Conservation (phyloP, 2,888 invertebrate genomes). For the Lysandra coridon region DNA sequence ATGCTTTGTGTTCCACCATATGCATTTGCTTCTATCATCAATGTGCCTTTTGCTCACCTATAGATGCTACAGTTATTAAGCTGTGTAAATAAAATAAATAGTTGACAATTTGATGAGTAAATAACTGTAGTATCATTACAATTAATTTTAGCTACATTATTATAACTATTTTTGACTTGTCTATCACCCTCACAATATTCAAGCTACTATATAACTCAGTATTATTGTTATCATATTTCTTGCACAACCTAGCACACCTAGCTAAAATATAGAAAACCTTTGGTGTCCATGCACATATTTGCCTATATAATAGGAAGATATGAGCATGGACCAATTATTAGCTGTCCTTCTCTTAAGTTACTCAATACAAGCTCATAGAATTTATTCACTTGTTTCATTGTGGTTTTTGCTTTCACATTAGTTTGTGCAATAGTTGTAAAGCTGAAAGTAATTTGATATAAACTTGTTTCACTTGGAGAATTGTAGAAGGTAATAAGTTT, state of each 20-base stretch:
- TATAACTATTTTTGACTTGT: constrained; percentile 25
- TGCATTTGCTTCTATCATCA: constrained; percentile 44
- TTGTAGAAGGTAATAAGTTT: background rate
- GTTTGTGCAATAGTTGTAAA: background rate
- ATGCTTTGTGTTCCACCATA: constrained; percentile 65
- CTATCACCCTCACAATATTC: constrained; percentile 35
- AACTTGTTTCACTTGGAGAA: background rate
- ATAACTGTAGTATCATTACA: background rate
- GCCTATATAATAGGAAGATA: background rate
- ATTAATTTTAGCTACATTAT: background rate
- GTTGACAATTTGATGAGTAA: background rate
- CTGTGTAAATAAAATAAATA: constrained; percentile 18
- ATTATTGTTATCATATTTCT: constrained; percentile 10
- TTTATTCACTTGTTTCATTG: background rate
- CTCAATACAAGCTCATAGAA: background rate
- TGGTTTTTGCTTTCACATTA: background rate
- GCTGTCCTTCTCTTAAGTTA: background rate
- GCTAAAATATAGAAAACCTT: background rate
- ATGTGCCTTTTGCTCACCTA: constrained; percentile 37
- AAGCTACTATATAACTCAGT: constrained; percentile 33
- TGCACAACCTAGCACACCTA: constrained; percentile 22
- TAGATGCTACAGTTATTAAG: constrained; percentile 31
- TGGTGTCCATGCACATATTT: background rate
- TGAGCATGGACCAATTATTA: background rate
- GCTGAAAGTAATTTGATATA: constrained; percentile 9